These are phyloP conservation scores for Papilio machaon DNA, from an alignment of 1,140 invertebrate species.

Conservation along the genomic window DNA sequence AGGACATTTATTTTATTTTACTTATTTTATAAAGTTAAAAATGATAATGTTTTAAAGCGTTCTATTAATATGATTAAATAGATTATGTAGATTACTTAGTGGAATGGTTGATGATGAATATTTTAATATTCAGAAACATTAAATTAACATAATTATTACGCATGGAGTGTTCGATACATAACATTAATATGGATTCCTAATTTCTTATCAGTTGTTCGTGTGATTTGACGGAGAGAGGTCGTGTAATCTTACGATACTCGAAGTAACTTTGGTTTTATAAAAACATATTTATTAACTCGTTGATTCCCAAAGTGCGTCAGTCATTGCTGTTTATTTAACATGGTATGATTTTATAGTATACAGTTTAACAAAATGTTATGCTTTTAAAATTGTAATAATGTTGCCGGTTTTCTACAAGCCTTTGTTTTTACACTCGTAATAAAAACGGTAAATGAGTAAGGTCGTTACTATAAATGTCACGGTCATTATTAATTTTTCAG, in stretches of 20 bases:
- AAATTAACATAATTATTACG: constrained; percentile 38
- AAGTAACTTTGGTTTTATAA: neutral
- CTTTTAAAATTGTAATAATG: neutral
- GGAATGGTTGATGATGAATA: neutral
- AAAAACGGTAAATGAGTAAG: neutral
- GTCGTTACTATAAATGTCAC: neutral
- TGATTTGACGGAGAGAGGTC: constrained; percentile 29
- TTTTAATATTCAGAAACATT: constrained; percentile 16
- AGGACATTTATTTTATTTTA: too few species aligned
- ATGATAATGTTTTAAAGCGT: neutral
- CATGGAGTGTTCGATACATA: constrained; percentile 27
- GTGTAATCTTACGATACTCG: neutral
- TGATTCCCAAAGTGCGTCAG: neutral
- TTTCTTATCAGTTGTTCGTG: constrained; percentile 33
- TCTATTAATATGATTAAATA: constrained; percentile 21
- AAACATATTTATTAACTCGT: neutral
- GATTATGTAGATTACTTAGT: constrained; percentile 22
- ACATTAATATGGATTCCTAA: constrained; percentile 22
- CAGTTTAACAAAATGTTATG: neutral
- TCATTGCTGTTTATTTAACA: neutral
- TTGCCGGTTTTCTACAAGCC: neutral
- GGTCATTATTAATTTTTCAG: neutral
- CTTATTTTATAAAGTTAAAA: neutral
- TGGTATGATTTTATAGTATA: neutral
- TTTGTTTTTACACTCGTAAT: neutral